Evolutionary conservation across 2,888 invertebrate species (phyloP).

Genomic region (Linnaemya vulpina): DNA sequence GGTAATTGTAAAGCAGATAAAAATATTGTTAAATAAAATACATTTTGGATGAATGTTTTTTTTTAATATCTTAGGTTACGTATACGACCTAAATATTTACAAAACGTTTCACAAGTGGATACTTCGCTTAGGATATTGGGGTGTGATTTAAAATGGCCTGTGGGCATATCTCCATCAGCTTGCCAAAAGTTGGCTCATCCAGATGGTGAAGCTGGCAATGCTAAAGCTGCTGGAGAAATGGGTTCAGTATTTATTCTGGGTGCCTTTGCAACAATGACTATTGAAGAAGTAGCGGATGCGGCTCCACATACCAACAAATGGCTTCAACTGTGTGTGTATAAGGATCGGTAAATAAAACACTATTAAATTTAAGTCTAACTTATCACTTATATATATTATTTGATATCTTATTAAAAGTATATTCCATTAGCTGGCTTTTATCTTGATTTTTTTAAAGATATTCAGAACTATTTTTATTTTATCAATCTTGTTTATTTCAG

Average conservation of each 20-base stretch:
- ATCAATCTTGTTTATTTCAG: conserved; percentile 80
- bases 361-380: background rate
- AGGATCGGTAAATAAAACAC: conserved; percentile 85
- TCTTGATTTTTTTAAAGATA: background rate
- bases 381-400: too few relatives aligned
- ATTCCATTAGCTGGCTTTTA: too few relatives aligned
- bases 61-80: conserved; percentile 79
- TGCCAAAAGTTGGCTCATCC: conserved; percentile 96
- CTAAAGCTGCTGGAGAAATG: conserved; percentile 90
- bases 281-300: conserved; percentile 92
- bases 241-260: conserved; percentile 92
- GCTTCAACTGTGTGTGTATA: conserved; percentile 96
- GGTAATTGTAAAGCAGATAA: conserved; percentile 76
- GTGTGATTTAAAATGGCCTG: conserved; percentile 87
- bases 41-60: background rate
- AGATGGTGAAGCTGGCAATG: conserved; percentile 93
- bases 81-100: conserved; percentile 90
- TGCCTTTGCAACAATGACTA: conserved; percentile 92
- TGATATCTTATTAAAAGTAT: too few relatives aligned
- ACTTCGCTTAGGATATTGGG: conserved; percentile 87
- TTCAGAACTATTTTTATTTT: background rate
- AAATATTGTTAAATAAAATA: too few relatives aligned
- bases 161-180: conserved; percentile 94
- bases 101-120: conserved; percentile 88
- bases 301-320: conserved; percentile 91